Percentiles rank a stretch among this genome's conserved stretches.
phyloP scores from a whole-genome alignment of 2,797 vertebrate species.

The Tinamus major region DNA sequence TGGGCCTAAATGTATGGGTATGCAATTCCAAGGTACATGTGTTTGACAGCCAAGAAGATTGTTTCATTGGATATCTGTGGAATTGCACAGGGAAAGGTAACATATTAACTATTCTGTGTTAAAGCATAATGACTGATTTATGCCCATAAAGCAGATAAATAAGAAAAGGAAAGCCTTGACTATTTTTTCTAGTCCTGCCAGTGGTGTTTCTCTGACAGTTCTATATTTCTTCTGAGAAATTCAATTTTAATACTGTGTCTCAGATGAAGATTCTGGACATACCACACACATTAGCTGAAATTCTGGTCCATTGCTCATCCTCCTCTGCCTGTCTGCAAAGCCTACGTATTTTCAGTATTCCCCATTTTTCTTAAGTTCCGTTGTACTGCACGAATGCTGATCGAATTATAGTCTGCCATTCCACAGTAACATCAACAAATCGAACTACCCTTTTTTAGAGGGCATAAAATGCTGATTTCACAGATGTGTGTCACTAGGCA shows the following conservation, averaged over 20 bases:
- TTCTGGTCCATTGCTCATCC: slow-evolving; percentile 20
- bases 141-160: slow-evolving; percentile 48
- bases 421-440: slow-evolving; percentile 20
- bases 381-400: background rate
- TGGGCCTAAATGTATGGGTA: background rate
- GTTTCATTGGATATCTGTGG: slow-evolving; percentile 17
- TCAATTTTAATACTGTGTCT: slow-evolving; percentile 46
- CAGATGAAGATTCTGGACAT: background rate
- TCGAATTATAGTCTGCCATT: slow-evolving; percentile 19
- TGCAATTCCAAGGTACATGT: background rate
- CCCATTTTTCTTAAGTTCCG: slow-evolving; percentile 2
- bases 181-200: slow-evolving; percentile 38
- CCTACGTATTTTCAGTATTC: background rate
- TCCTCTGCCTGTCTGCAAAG: slow-evolving; percentile 18
- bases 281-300: slow-evolving; percentile 51
- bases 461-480: slow-evolving; percentile 18
- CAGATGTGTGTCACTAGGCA: slow-evolving; percentile 46
- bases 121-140: slow-evolving; percentile 57
- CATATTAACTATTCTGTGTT: slow-evolving; percentile 24
- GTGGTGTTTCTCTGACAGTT: slow-evolving; percentile 33
- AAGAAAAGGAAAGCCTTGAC: slow-evolving; percentile 30
- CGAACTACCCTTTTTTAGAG: slow-evolving; percentile 2
- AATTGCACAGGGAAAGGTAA: background rate
- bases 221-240: slow-evolving; percentile 53
- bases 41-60: background rate